Conservation (phyloP, 2,113 vertebrate species). For the Gopherus flavomarginatus region DNA sequence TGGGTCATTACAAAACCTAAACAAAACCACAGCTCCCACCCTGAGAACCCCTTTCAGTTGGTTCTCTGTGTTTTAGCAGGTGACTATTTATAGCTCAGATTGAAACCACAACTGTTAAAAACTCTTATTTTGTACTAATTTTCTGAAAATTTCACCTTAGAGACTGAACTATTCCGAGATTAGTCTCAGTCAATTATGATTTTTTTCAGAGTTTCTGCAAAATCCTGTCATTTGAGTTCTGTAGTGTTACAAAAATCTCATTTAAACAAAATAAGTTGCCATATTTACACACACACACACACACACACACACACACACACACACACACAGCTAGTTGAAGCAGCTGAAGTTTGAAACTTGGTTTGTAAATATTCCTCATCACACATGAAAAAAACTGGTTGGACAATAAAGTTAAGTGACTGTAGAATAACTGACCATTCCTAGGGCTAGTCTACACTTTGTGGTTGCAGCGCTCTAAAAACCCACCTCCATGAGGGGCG, state of each 20-base stretch:
- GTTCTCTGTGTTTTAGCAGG: not conserved
- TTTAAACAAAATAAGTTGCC: not conserved
- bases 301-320: too few species aligned
- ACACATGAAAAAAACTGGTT: not conserved
- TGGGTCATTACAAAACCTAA: too few species aligned
- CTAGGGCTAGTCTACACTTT: too few species aligned
- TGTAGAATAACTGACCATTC: not conserved
- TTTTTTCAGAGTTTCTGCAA: constrained; percentile 17
- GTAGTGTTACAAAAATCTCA: not conserved
- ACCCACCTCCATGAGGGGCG: too few species aligned
- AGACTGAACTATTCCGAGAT: not conserved
- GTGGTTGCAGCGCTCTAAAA: too few species aligned
- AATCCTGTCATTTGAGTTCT: not conserved
- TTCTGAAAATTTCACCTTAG: not conserved
- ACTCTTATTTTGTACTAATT: not conserved
- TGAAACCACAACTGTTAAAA: not conserved
- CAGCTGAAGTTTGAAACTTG: not conserved
- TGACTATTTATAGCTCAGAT: not conserved
- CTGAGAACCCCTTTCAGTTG: not conserved
- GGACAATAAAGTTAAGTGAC: not conserved
- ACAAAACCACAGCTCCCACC: fast-evolving
- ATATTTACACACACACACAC: too few species aligned
- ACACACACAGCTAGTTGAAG: not conserved
- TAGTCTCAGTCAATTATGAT: not conserved
- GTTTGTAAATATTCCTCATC: too few species aligned